These are phyloP conservation scores for Laticauda colubrina DNA, from an alignment of 2,113 vertebrate species.

Conservation along the genomic window DNA sequence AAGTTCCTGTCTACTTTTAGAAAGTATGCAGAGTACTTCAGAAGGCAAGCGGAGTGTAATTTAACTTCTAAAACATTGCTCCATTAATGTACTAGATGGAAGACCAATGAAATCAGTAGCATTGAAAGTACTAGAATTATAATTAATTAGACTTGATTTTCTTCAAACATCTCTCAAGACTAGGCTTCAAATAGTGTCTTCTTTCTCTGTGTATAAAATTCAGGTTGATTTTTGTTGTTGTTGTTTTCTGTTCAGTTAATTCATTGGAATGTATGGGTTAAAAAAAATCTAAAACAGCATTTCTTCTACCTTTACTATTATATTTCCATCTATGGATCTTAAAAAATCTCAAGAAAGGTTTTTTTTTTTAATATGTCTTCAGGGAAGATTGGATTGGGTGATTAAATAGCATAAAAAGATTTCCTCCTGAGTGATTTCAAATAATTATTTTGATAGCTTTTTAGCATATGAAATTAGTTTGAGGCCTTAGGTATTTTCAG, in stretches of 20 bases:
- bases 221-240: neutral
- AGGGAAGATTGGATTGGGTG: neutral
- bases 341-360: neutral
- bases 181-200: slow-evolving; percentile 1
- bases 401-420: slow-evolving; percentile 6
- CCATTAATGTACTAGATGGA: neutral
- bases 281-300: neutral
- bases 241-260: neutral
- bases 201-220: neutral
- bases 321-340: neutral
- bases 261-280: neutral
- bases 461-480: slow-evolving; percentile 8
- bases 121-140: neutral
- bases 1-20: neutral
- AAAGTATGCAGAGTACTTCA: neutral
- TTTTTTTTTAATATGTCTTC: neutral
- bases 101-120: slow-evolving; percentile 16
- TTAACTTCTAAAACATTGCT: neutral
- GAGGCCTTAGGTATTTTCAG: slow-evolving; percentile 19
- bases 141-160: slow-evolving; percentile 34
- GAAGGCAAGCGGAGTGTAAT: neutral
- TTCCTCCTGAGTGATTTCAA: slow-evolving; percentile 16
- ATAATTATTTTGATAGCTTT: neutral
- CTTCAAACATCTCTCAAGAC: too few species aligned
- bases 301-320: neutral